phyloP scores from a whole-genome alignment of 2,113 vertebrate species.

The Oxyruncus cristatus region DNA sequence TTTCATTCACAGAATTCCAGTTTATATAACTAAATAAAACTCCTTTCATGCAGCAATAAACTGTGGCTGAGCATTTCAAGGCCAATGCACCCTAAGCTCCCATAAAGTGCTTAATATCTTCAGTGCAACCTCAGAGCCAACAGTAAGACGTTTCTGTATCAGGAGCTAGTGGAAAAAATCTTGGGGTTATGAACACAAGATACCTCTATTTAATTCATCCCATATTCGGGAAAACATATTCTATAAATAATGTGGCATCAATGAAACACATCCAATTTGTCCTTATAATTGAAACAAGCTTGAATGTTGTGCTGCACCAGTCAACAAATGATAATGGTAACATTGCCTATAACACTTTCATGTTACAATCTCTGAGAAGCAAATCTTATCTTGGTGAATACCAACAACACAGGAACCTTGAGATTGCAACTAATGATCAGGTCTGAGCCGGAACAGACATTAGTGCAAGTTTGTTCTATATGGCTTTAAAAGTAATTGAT shows the following conservation, averaged over 20 bases:
- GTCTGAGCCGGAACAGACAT: background rate
- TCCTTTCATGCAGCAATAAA: background rate
- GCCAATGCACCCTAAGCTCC: background rate
- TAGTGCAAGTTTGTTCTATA: background rate
- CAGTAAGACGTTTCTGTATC: background rate
- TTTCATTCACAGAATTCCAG: background rate
- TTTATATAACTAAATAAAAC: background rate
- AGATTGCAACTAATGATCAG: background rate
- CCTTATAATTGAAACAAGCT: background rate
- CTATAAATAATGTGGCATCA: background rate
- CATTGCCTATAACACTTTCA: background rate
- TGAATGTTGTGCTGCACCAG: background rate
- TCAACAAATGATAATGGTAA: background rate
- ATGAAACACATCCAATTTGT: background rate
- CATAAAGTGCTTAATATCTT: background rate
- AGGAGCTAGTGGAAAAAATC: background rate
- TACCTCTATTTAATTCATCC: background rate
- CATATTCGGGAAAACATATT: background rate
- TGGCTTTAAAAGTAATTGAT: background rate
- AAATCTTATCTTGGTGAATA: background rate
- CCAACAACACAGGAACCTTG: background rate
- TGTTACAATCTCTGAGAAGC: background rate
- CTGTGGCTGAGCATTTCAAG: background rate
- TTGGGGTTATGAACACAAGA: background rate
- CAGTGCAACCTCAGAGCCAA: background rate